phyloP scores from a whole-genome alignment of 2,797 vertebrate genomes.

The Enteromius afrohamiltoni region DNA sequence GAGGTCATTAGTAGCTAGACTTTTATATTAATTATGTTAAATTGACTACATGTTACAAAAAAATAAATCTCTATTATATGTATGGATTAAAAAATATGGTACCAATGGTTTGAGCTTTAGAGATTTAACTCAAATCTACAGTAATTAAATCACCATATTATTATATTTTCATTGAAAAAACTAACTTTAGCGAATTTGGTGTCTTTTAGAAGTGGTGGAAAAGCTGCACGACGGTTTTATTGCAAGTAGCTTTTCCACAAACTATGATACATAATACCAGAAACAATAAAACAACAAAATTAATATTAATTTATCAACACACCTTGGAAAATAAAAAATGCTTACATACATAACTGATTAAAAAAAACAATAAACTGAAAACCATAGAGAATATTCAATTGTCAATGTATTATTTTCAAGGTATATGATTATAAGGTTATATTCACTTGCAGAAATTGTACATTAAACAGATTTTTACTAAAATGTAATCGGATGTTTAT shows the following conservation, averaged over 20 bases:
- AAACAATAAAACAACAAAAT: too few species aligned
- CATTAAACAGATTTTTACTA: not conserved
- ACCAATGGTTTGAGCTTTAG: not conserved
- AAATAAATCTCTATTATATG: not conserved
- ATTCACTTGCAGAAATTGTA: not conserved
- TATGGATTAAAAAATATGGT: not conserved
- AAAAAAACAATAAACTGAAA: not conserved
- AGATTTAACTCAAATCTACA: not conserved
- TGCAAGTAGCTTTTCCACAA: not conserved
- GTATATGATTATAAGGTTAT: not conserved
- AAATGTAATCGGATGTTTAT: not conserved
- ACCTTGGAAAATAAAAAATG: too few species aligned
- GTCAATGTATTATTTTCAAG: not conserved
- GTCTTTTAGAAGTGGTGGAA: not conserved
- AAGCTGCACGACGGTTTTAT: not conserved
- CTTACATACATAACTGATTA: too few species aligned
- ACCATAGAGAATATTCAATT: not conserved
- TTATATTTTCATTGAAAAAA: not conserved
- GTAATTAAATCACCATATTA: not conserved
- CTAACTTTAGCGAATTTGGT: not conserved
- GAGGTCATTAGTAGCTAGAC: not conserved
- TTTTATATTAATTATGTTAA: not conserved
- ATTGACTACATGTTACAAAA: not conserved
- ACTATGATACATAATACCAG: not conserved
- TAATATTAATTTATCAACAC: not conserved